A percentile compares a stretch with the other conserved stretches of the same genome.
phyloP scores from a whole-genome alignment of 2,113 vertebrate genomes.

The Gopherus flavomarginatus region DNA sequence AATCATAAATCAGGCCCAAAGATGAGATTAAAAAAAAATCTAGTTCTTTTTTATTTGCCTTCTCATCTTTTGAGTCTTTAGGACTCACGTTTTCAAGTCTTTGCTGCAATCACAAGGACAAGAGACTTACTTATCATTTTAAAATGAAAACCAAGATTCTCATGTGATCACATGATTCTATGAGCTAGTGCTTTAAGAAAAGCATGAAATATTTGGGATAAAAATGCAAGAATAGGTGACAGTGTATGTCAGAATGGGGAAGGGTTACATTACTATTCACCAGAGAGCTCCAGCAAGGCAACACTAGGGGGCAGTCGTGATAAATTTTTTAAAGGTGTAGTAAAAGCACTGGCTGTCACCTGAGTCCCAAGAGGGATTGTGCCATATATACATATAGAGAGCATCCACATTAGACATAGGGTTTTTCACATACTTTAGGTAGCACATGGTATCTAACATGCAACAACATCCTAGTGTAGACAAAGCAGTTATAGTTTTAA shows the following conservation, averaged over 20 bases:
- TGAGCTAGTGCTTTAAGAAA: not conserved
- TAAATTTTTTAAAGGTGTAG: not conserved
- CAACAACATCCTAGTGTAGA: not conserved
- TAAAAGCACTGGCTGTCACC: not conserved
- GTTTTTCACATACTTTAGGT: not conserved
- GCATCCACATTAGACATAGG: not conserved
- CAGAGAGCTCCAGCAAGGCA: not conserved
- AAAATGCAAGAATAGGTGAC: not conserved
- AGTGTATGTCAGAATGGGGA: not conserved
- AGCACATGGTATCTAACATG: not conserved
- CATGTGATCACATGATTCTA: accelerated
- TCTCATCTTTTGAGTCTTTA: not conserved
- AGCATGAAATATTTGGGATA: not conserved
- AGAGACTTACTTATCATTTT: not conserved
- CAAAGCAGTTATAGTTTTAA: not conserved
- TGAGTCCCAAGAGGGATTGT: not conserved
- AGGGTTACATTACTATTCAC: not conserved
- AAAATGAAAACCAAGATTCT: not conserved
- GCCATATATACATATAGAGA: accelerated
- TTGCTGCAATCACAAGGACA: not conserved
- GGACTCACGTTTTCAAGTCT: not conserved
- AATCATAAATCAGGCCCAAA: not conserved
- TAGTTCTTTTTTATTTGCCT: not conserved
- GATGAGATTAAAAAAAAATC: not conserved
- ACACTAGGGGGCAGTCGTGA: not conserved